Evolutionary conservation across 2,113 vertebrate species (phyloP), one percentile per base, ranked within the genome.

Genomic region (Salvelinus namaycush): DNA sequence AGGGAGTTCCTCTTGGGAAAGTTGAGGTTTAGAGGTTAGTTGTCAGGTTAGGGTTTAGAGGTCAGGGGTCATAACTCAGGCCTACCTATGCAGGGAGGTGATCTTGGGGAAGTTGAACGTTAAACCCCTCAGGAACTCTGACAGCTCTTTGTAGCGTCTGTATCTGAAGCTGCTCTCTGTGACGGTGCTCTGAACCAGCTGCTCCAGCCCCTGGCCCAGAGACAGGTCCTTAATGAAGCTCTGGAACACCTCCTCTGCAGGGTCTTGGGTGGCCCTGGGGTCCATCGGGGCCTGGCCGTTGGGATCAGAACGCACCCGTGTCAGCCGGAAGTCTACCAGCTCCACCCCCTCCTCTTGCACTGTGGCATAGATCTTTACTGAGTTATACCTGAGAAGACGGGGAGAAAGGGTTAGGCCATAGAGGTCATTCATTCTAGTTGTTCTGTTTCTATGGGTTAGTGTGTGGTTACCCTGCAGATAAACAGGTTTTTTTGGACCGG

Each of bases 81-180:
- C 34, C 14, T 3, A 94, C 94, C 82, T 96, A 75, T 80, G 93
- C 71, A 97, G 93, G 68, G 90, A 93, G 39, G 96, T 98, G 81
- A 99, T 97, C 16, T 94, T 89, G 0, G 96, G 96, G 79, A 97
- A 99, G 92, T 99, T 98, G 65, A 96, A 92, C 1, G 92, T 94
- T 71, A 99, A 94, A 72, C 94, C 95, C 72, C 94, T 93, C 64
- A 99, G 84, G 75, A 93, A 95, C 75, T 91, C 94, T 0, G 96
- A 95, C 64, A 97, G 84, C 71, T 97, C 96, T 65, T 95, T 95
- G 87, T 96, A 96, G 9, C 89, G 83, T 20, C 89, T 91, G 87
- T 98, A 99, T 22, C 95, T 93, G 62, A 97, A 96, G 0, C 92
- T 96, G 87, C 90, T 93, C 1, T 96, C 92, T 4, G 93, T 87